Evolutionary conservation across 35 echinoderm and acorn worm genomes (phyloP).

Genomic region (Patiria miniata): DNA sequence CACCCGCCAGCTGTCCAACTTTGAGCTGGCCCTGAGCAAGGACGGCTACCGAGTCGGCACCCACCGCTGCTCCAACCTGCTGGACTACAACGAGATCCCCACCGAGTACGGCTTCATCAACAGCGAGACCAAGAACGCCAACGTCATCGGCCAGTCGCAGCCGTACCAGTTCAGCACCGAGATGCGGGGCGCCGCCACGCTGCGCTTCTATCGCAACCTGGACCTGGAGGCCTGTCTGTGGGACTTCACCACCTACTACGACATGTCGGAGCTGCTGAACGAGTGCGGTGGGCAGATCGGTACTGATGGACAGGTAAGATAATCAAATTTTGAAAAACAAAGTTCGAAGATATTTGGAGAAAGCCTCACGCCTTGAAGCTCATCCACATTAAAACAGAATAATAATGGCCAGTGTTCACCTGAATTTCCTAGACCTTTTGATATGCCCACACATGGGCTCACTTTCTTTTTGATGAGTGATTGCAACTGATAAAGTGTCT

Average conservation of each 20-base stretch:
- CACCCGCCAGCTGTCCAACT: conserved; percentile 94
- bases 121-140: conserved; percentile 95
- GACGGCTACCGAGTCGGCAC: conserved; percentile 90
- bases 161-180: conserved; percentile 86
- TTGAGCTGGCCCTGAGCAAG: conserved; percentile 98
- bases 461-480: no score
- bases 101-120: conserved; percentile 95
- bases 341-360: no score
- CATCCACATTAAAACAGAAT: no score
- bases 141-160: conserved; percentile 83
- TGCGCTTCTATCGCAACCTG: conserved; percentile 97
- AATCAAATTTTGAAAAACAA: no score
- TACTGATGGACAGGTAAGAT: conserved; percentile 94
- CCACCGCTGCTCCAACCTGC: conserved; percentile 96
- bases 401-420: not conserved
- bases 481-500: no score
- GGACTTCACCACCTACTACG: conserved; percentile 96
- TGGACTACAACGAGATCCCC: conserved; percentile 82
- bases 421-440: not conserved
- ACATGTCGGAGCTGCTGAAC: conserved; percentile 94
- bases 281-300: conserved; percentile 90
- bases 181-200: conserved; percentile 68
- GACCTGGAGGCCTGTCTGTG: conserved; percentile 96
- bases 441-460: no score
- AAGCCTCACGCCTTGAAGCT: no score